Percentiles rank a stretch among this genome's conserved stretches.
Evolutionary conservation across 2,797 vertebrate species (phyloP).

Genomic region (Fistularia commersonii): DNA sequence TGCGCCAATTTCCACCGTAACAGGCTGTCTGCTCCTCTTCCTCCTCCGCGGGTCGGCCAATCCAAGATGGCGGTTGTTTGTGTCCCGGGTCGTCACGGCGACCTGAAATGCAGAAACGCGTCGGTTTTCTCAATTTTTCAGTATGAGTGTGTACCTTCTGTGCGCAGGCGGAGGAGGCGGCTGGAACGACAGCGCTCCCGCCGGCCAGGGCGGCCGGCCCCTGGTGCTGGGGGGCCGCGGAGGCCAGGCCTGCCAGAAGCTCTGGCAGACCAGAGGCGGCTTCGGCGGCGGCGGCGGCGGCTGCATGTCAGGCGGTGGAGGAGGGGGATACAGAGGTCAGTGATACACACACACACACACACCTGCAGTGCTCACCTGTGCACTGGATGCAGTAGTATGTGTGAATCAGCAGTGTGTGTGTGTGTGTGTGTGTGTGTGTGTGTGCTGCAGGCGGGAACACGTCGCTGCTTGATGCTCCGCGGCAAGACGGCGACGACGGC

Average conservation of each 20-base stretch:
- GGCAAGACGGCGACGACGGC: constrained; percentile 90
- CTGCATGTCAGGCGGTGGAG: constrained; percentile 93
- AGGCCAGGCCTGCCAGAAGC: constrained; percentile 92
- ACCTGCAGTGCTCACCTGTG: neutral
- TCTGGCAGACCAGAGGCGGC: constrained; percentile 93
- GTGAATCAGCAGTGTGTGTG: too few relatives aligned
- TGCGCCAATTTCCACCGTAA: too few relatives aligned
- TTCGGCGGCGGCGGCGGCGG: constrained; percentile 95
- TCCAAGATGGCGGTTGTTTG: too few relatives aligned
- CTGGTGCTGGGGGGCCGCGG: constrained; percentile 90
- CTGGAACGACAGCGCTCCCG: constrained; percentile 87
- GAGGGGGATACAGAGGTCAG: constrained; percentile 97
- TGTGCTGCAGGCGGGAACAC: constrained; percentile 83
- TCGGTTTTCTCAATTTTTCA: too few relatives aligned
- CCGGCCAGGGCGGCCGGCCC: constrained; percentile 89
- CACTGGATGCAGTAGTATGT: too few relatives aligned
- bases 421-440: neutral
- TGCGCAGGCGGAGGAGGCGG: constrained; percentile 94
- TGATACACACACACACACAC: neutral
- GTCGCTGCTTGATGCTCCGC: constrained; percentile 83
- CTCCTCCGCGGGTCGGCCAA: too few relatives aligned
- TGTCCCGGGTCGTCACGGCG: too few relatives aligned
- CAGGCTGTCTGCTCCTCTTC: too few relatives aligned
- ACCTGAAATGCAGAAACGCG: too few relatives aligned
- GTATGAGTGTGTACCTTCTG: constrained; percentile 33